These are phyloP conservation scores for Nycticryphes semicollaris DNA, from an alignment of 2,113 vertebrate species.

Conservation along the genomic window DNA sequence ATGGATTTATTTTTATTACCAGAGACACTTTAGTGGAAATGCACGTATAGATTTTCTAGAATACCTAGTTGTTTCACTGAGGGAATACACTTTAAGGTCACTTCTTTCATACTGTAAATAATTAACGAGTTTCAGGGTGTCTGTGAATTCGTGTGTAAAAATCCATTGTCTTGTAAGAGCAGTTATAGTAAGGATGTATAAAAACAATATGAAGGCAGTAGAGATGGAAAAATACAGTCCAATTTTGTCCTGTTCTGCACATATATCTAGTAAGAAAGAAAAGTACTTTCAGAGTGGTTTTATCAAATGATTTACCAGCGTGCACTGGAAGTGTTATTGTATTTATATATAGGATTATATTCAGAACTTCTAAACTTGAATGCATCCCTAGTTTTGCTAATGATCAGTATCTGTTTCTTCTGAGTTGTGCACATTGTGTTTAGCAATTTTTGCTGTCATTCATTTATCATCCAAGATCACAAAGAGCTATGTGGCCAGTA, in stretches of 20 bases:
- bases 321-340: background rate
- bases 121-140: background rate
- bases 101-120: background rate
- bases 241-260: background rate
- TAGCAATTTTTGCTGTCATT: background rate
- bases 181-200: background rate
- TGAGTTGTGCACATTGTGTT: background rate
- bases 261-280: background rate
- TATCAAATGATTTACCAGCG: background rate
- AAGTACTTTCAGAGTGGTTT: background rate
- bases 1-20: background rate
- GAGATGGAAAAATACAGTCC: background rate
- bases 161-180: background rate
- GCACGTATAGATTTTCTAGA: background rate
- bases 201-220: background rate
- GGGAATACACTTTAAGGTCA: background rate
- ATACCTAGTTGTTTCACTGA: background rate
- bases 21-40: background rate
- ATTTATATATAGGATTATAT: background rate
- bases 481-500: background rate
- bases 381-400: background rate
- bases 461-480: background rate
- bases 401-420: background rate
- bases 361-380: background rate
- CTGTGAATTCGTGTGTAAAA: slow-evolving; percentile 21